Base-by-base conservation (phyloP, 2,888 invertebrate species). In the Malachius bipustulatus region DNA sequence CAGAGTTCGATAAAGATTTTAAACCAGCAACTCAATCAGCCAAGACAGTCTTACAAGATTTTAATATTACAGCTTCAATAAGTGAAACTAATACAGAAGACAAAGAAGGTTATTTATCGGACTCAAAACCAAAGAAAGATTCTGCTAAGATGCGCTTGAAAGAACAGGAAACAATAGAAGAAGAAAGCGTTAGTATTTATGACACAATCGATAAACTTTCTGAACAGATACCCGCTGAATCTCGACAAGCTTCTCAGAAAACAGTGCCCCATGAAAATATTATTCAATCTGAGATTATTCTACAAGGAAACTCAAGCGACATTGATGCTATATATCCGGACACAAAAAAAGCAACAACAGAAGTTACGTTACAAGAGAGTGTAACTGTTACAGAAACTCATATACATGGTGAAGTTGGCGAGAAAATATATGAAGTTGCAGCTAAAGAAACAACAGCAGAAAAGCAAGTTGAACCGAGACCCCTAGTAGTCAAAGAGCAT, bases 251-350 rank as follows among this genome's bases (percentile, higher is more conserved):
- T 34, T 45, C 45, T 4, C 39, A 41, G 32, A 51, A 51, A 39
- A 46, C 49, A 32, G 49, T 48, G 16, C 41, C 48, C n/a, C 53
- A 53, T 40, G 42, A 48, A 41, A 50, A 40, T 37, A 42, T 39
- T 37, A 43, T 19, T 8, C 24, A 19, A 19, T 19, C 24, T 19
- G 24, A 19, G n/a, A n/a, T 19, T 19, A 19, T n/a, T 19, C 6
- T 19, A 19, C 24, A 19, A 8, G 24, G n/a, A 8, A 19, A n/a
- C n/a, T 19, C n/a, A 19, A n/a, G n/a, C n/a, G 24, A 19, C 24
- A 19, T 19, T 8, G 6, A 6, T 8, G n/a, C n/a, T 19, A 6
- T n/a, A 19, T 8, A 19, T 6, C 6, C 24, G 6, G n/a, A 8
- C n/a, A 19, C 24, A 8, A 19, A 19, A 19, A 19, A 6, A 8